Percentiles rank a stretch among this genome's conserved stretches.
Evolutionary conservation across 2,113 vertebrate genomes (phyloP).

Genomic region (Forbesichthys agassizii): DNA sequence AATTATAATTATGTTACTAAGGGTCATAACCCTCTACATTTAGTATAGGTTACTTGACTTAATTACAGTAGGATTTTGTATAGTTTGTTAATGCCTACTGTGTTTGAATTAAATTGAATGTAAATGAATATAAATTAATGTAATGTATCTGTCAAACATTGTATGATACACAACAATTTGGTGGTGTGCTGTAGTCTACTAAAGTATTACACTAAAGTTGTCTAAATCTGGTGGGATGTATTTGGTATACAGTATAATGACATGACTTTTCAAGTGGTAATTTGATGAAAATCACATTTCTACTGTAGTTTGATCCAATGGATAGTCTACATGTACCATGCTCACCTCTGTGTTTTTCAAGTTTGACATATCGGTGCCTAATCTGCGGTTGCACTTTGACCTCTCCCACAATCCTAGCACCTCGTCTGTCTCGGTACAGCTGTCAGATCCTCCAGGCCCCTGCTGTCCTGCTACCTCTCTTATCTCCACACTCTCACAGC

Average conservation of each 20-base stretch:
- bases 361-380: not conserved
- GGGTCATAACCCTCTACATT: too few relatives aligned
- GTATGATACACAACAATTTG: too few relatives aligned
- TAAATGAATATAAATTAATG: too few relatives aligned
- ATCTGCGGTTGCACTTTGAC: conserved; percentile 13
- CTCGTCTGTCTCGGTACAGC: not conserved
- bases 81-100: too few relatives aligned
- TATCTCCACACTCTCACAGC: not conserved
- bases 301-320: not conserved
- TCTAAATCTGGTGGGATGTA: not conserved
- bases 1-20: not conserved
- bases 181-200: too few relatives aligned
- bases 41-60: too few relatives aligned
- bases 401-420: not conserved
- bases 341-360: conserved; percentile 35
- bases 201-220: too few relatives aligned
- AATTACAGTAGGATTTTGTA: too few relatives aligned
- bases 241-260: not conserved
- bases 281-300: not conserved
- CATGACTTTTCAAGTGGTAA: not conserved
- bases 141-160: not conserved
- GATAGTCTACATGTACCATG: not conserved
- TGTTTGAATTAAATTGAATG: too few relatives aligned
- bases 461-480: conserved; percentile 14
- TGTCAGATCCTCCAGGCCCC: not conserved